Percentiles rank a stretch among this genome's conserved stretches.
Conservation (phyloP, 2,113 vertebrate genomes). For the Lutjanus erythropterus region DNA sequence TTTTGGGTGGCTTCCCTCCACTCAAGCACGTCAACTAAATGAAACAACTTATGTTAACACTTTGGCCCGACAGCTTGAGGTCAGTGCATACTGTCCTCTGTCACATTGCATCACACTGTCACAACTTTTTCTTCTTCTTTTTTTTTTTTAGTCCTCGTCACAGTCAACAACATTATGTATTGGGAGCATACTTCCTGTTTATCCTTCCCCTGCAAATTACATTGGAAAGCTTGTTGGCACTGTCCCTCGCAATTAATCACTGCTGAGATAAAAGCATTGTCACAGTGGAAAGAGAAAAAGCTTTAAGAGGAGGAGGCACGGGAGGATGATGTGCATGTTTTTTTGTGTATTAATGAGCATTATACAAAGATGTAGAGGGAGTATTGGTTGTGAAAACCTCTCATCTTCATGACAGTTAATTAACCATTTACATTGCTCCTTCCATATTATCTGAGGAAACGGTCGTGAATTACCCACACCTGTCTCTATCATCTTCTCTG, state of each 20-base stretch:
- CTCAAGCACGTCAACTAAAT: slow-evolving; percentile 23
- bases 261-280: slow-evolving; percentile 54
- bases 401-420: slow-evolving; percentile 56
- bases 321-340: slow-evolving; percentile 3
- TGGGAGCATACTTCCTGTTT: slow-evolving; percentile 63
- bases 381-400: slow-evolving; percentile 32
- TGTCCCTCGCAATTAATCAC: slow-evolving; percentile 69
- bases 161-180: slow-evolving; percentile 37
- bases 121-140: background rate
- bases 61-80: slow-evolving; percentile 47
- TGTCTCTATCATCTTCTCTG: slow-evolving; percentile 47
- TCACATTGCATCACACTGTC: slow-evolving; percentile 52
- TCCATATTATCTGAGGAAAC: slow-evolving; percentile 41
- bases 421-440: slow-evolving; percentile 46
- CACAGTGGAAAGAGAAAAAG: slow-evolving; percentile 10
- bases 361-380: slow-evolving; percentile 16
- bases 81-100: slow-evolving; percentile 59
- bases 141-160: slow-evolving; percentile 17
- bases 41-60: slow-evolving; percentile 47
- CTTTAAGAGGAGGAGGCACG: background rate
- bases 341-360: slow-evolving; percentile 41
- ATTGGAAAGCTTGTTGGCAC: slow-evolving; percentile 70
- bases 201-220: slow-evolving; percentile 58
- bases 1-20: slow-evolving; percentile 6
- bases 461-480: slow-evolving; percentile 53